Percentiles rank a stretch among this genome's conserved stretches.
These are phyloP conservation scores for Erebia aethiops DNA, from an alignment of 2,888 invertebrate genomes.

Conservation along the genomic window DNA sequence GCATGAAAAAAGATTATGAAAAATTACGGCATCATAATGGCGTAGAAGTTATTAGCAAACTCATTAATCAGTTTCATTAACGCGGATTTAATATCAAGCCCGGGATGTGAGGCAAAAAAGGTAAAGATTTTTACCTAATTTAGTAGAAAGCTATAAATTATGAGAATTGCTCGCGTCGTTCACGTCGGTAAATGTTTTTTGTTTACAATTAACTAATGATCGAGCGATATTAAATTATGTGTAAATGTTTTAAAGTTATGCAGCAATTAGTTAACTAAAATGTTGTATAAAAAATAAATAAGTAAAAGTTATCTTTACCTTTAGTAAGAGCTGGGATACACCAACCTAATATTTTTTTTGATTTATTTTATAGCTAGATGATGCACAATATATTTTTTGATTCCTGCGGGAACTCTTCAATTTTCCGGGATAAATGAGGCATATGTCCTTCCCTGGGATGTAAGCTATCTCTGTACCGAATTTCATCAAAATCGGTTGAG, in stretches of 20 bases:
- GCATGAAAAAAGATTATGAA: slow-evolving; percentile 19
- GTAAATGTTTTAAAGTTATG: background rate
- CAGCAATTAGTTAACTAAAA: background rate
- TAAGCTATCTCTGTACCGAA: no score
- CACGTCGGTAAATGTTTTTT: slow-evolving; percentile 13
- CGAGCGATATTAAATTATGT: background rate
- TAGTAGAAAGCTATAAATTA: slow-evolving; percentile 24
- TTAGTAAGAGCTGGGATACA: no score
- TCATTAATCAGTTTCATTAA: slow-evolving; percentile 36
- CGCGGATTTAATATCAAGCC: slow-evolving; percentile 27
- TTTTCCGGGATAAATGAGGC: no score
- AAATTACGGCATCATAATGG: slow-evolving; percentile 22
- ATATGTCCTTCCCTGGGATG: no score
- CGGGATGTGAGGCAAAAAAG: slow-evolving; percentile 15
- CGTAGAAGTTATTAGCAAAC: slow-evolving; percentile 30
- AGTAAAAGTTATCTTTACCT: no score
- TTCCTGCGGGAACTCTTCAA: no score
- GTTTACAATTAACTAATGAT: slow-evolving; percentile 1
- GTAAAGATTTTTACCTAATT: slow-evolving; percentile 19
- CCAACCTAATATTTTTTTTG: no score
- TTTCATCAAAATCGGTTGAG: no score
- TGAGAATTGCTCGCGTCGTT: slow-evolving; percentile 2
- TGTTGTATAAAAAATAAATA: background rate
- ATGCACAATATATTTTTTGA: no score
- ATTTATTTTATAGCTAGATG: no score